These are phyloP conservation scores for Muscicapa adusta DNA, from an alignment of 2,113 vertebrate genomes.

Conservation along the genomic window DNA sequence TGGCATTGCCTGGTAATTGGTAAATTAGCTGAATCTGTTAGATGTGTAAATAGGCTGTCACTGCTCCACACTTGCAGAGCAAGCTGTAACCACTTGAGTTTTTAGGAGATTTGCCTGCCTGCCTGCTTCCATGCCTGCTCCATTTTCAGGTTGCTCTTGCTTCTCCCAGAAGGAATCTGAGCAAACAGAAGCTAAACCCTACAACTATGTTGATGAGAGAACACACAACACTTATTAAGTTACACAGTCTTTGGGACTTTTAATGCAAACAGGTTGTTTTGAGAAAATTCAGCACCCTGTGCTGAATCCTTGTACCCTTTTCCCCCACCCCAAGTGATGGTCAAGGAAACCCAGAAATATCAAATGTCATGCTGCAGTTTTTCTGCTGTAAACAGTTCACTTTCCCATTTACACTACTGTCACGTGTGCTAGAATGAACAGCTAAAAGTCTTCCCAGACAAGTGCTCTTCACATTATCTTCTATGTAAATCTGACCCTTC, in stretches of 20 bases:
- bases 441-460: background rate
- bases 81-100: background rate
- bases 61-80: background rate
- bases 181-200: background rate
- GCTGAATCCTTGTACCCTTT: no score
- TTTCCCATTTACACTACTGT: background rate
- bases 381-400: background rate
- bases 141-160: accelerated
- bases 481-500: background rate
- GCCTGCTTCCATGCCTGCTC: accelerated
- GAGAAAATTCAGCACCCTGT: background rate
- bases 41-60: background rate
- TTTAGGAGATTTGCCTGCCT: background rate
- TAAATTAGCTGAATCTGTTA: background rate
- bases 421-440: background rate
- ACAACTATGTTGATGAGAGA: background rate
- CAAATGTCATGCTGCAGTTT: background rate
- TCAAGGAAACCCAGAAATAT: background rate
- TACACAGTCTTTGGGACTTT: background rate
- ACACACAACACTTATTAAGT: background rate
- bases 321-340: accelerated
- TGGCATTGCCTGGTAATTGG: background rate
- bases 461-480: background rate
- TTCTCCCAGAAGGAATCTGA: background rate
- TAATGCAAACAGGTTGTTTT: background rate